Evolutionary conservation across 2,888 invertebrate species (phyloP).

Genomic region (Spilarctia lutea): DNA sequence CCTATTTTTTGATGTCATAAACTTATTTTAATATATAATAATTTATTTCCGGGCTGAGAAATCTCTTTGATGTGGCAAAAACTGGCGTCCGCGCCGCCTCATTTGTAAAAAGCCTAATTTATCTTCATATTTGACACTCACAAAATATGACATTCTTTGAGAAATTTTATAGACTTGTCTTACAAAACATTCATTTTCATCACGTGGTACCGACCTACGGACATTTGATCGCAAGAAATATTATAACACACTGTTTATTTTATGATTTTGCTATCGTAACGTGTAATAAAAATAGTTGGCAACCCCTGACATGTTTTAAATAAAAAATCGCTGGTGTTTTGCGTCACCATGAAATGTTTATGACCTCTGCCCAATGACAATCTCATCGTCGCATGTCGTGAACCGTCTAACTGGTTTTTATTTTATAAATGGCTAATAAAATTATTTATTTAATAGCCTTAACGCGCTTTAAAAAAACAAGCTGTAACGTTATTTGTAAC

Average conservation of each 20-base stretch:
- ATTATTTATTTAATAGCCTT: constrained; percentile 43
- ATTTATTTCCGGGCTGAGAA: constrained; percentile 51
- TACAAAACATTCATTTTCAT: constrained; percentile 42
- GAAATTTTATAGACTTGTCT: constrained; percentile 38
- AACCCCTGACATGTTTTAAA: constrained; percentile 43
- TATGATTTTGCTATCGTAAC: constrained; percentile 63
- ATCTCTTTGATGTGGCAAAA: constrained; percentile 51
- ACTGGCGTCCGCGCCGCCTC: constrained; percentile 41
- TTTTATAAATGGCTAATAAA: constrained; percentile 38
- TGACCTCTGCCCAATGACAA: constrained; percentile 50
- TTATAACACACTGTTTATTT: constrained; percentile 60
- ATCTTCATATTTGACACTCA: constrained; percentile 44
- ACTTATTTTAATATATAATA: constrained; percentile 54
- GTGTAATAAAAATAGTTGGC: constrained; percentile 76
- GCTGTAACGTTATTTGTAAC: constrained; percentile 31
- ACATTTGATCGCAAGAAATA: constrained; percentile 25
- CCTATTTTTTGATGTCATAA: constrained; percentile 36
- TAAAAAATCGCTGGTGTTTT: constrained; percentile 35
- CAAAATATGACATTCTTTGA: constrained; percentile 35
- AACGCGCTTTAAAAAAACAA: constrained; percentile 38
- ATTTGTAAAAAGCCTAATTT: constrained; percentile 47
- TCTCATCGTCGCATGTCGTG: constrained; percentile 50
- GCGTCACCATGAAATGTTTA: constrained; percentile 51
- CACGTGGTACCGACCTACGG: constrained; percentile 20
- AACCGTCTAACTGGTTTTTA: constrained; percentile 46